These are phyloP conservation scores for Garra rufa DNA, from an alignment of 2,113 vertebrate genomes.

Conservation along the genomic window DNA sequence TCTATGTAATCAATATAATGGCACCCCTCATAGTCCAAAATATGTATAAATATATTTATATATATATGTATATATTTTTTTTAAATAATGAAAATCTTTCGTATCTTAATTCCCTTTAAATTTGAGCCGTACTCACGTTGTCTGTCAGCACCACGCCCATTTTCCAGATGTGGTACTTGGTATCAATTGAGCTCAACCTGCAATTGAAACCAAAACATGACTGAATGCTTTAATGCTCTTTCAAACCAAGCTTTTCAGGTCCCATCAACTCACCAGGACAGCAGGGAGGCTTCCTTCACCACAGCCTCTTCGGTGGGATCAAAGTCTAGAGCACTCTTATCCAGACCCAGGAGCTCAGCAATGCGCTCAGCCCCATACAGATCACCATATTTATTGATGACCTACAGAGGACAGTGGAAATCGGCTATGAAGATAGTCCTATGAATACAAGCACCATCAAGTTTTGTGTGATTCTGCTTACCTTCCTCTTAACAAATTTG, in stretches of 20 bases:
- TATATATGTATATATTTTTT: too few relatives aligned
- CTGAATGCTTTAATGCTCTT: background rate
- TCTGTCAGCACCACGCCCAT: constrained; percentile 96
- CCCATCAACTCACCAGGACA: constrained; percentile 85
- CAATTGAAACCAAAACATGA: constrained; percentile 28
- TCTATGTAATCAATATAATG: too few relatives aligned
- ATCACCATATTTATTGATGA: constrained; percentile 98
- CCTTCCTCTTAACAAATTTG: constrained; percentile 99
- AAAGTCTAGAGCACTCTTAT: constrained; percentile 95
- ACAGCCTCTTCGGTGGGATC: constrained; percentile 90
- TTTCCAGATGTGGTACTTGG: constrained; percentile 97
- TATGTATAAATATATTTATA: too few relatives aligned
- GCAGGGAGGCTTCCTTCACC: constrained; percentile 87
- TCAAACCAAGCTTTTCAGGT: background rate
- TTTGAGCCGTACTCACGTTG: constrained; percentile 82
- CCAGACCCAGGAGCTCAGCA: constrained; percentile 94
- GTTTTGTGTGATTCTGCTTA: constrained; percentile 61
- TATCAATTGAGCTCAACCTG: constrained; percentile 96
- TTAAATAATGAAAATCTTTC: too few relatives aligned
- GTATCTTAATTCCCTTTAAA: too few relatives aligned
- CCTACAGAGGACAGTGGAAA: constrained; percentile 71
- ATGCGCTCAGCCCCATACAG: constrained; percentile 95
- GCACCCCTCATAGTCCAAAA: too few relatives aligned
- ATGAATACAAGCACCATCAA: background rate
- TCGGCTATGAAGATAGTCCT: background rate